A percentile compares a stretch with the other conserved stretches of the same genome.
Evolutionary conservation across 1,140 invertebrate species (phyloP).

Genomic region (Ceratitis capitata): DNA sequence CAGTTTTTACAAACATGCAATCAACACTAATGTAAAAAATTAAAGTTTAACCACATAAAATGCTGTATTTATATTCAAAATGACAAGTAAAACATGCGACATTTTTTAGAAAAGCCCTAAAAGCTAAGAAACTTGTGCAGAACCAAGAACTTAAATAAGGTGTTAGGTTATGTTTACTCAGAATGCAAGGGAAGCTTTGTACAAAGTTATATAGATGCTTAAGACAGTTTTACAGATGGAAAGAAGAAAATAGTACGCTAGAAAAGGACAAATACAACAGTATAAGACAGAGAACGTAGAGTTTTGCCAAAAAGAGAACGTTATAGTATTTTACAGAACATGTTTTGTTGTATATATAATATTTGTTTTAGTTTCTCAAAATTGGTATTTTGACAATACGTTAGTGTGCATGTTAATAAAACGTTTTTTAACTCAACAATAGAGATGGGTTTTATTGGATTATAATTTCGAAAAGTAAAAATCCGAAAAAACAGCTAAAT

Average conservation of each 20-base stretch:
- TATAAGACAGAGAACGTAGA: neutral
- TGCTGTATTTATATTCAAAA: no score
- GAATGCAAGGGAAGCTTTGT: neutral
- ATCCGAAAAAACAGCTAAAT: neutral
- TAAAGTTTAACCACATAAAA: no score
- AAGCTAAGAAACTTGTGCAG: neutral
- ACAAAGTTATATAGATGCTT: neutral
- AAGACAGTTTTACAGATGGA: conserved; percentile 23
- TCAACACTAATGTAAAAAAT: no score
- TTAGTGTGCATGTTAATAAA: neutral
- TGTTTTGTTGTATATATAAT: neutral
- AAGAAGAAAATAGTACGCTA: neutral
- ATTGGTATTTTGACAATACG: neutral
- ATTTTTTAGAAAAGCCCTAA: neutral
- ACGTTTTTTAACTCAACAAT: neutral
- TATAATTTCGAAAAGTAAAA: conserved; percentile 3
- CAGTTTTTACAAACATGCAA: neutral
- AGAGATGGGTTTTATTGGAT: neutral
- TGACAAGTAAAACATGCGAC: neutral
- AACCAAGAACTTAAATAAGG: neutral
- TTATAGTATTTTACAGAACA: neutral
- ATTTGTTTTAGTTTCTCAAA: neutral
- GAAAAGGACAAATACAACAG: neutral
- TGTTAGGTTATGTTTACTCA: neutral
- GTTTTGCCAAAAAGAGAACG: neutral